phyloP scores from a whole-genome alignment of 2,888 invertebrate genomes.

The Cyclophora punctaria region DNA sequence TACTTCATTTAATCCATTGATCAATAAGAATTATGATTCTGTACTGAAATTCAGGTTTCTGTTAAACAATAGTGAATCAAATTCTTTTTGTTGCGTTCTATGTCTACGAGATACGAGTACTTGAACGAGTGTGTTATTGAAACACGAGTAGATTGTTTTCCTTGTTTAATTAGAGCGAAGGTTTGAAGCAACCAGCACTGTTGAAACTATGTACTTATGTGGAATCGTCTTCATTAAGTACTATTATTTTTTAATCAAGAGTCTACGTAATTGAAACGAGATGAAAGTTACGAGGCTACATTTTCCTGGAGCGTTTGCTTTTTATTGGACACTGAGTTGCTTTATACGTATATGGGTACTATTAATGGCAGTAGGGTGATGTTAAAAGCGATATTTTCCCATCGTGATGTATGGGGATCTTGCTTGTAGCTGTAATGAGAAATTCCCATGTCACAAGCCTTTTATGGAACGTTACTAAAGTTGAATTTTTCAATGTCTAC shows the following conservation, averaged over 20 bases:
- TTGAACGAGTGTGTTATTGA: slow-evolving; percentile 19
- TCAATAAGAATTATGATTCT: no score
- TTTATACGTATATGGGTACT: slow-evolving; percentile 40
- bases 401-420: slow-evolving; percentile 67
- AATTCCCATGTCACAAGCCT: slow-evolving; percentile 67
- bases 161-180: slow-evolving; percentile 43
- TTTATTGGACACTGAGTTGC: slow-evolving; percentile 28
- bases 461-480: slow-evolving; percentile 48
- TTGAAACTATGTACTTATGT: slow-evolving; percentile 32
- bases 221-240: slow-evolving; percentile 36
- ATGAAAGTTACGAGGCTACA: slow-evolving; percentile 10
- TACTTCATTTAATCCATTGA: no score
- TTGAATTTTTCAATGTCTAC: slow-evolving; percentile 40
- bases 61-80: no score
- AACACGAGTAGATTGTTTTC: slow-evolving; percentile 34
- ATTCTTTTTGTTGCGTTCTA: no score
- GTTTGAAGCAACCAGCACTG: slow-evolving; percentile 31
- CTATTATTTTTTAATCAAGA: slow-evolving; percentile 39
- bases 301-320: slow-evolving; percentile 8
- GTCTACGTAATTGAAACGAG: slow-evolving; percentile 24
- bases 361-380: slow-evolving; percentile 56
- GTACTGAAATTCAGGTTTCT: no score
- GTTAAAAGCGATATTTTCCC: slow-evolving; percentile 66
- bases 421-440: slow-evolving; percentile 65
- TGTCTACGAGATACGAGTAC: no score